phyloP scores from a whole-genome alignment of 2,797 vertebrate genomes.

The Diplodus sargus region DNA sequence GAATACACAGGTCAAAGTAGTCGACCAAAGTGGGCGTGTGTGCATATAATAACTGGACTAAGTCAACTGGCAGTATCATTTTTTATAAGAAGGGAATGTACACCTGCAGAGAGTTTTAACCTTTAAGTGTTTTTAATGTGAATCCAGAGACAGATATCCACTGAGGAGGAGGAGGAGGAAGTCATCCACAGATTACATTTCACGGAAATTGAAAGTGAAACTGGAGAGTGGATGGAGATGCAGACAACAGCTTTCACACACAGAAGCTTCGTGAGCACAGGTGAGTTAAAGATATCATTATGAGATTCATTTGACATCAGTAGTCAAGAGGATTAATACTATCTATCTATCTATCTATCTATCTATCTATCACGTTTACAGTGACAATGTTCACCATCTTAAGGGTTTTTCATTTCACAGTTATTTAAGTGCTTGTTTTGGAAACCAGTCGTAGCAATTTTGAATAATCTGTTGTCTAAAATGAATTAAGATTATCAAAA shows the following conservation, averaged over 20 bases:
- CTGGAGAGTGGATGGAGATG: background rate
- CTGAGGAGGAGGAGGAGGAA: background rate
- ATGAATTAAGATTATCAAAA: too few relatives aligned
- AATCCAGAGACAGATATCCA: background rate
- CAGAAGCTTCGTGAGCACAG: background rate
- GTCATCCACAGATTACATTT: background rate
- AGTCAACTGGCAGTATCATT: background rate
- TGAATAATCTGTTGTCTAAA: too few relatives aligned
- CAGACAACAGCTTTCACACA: background rate
- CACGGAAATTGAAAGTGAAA: slow-evolving; percentile 35
- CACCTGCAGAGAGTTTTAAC: background rate
- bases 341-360: slow-evolving; percentile 1
- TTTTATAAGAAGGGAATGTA: background rate
- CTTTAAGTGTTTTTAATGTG: too few relatives aligned
- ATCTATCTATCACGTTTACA: too few relatives aligned
- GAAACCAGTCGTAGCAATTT: too few relatives aligned
- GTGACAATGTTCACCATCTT: too few relatives aligned
- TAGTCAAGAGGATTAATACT: too few relatives aligned
- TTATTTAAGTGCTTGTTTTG: too few relatives aligned
- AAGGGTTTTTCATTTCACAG: too few relatives aligned
- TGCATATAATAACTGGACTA: too few relatives aligned
- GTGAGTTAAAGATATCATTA: slow-evolving; percentile 17
- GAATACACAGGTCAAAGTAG: background rate
- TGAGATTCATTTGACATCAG: too few relatives aligned
- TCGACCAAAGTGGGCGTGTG: too few relatives aligned